Conservation (phyloP, 2,797 vertebrate species). For the Cheracebus regulus region DNA sequence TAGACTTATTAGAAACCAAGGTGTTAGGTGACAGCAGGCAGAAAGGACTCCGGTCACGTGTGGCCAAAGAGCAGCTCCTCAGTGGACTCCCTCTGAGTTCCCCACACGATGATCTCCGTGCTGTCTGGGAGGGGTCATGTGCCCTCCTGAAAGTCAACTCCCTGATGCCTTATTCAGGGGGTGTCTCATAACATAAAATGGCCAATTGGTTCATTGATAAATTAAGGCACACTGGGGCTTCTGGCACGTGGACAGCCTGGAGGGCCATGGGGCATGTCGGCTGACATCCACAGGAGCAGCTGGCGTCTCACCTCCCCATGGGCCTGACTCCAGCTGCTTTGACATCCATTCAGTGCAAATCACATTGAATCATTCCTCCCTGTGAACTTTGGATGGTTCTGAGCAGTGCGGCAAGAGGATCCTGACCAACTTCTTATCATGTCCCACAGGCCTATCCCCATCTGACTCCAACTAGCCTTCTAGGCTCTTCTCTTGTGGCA, state of each 20-base stretch:
- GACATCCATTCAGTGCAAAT: not conserved
- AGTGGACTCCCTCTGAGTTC: not conserved
- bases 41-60: not conserved
- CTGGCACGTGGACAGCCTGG: not conserved
- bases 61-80: not conserved
- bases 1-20: not conserved
- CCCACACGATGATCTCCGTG: not conserved
- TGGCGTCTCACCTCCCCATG: not conserved
- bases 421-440: not conserved
- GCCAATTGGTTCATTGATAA: not conserved
- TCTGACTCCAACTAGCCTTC: not conserved
- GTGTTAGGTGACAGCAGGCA: not conserved
- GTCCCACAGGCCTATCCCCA: not conserved
- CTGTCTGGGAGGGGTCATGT: not conserved
- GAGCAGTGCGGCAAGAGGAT: not conserved
- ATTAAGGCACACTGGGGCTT: not conserved
- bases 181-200: not conserved
- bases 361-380: not conserved
- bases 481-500: not conserved
- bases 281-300: not conserved
- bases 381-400: not conserved
- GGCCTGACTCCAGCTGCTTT: not conserved
- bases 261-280: too few species aligned
- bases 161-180: not conserved
- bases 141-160: not conserved